Base-by-base conservation (phyloP, 1,140 invertebrate genomes). In the Mesaphorura yosii region DNA sequence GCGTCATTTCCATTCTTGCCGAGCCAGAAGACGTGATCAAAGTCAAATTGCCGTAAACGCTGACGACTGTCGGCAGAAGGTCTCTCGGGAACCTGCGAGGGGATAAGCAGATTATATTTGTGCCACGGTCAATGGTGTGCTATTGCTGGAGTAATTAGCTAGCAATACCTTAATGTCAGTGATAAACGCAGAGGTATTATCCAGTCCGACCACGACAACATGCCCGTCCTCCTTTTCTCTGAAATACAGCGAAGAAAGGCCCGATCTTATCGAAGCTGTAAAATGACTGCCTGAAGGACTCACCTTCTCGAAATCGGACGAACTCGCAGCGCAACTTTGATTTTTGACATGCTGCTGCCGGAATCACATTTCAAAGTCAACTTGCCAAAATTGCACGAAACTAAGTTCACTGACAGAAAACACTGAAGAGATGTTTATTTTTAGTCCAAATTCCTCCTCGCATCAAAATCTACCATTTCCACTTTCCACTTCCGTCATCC, bases 11-110 rank as follows among this genome's bases (percentile, higher is more conserved):
- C 48, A 15, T 75, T 67, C 25, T 70, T 66, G 37, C 73, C 70
- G 27, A 80, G 79, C 69, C 81, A 78, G 67, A 83, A 84, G 26
- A 80, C 81, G 58, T 79, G 81, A 65, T 85, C 81, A 63, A 82
- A 82, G 26, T 73, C 72, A 69, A 83, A 84, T 57, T 76, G 73
- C 28, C 78, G 75, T 5, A 76, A 72, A 22, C 81, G 74, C 65
- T 79, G 75, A 3, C 80, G 70, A 60, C 79, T 82, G 63, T 82
- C 77, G 0, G 76, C 79, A 3, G 75, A 73, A 65, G 76, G 75
- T 62, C 74, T 75, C 31, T 75, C 72, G 14, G 76, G 76, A 23
- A 82, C 77, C 76, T 82, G 66, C 20, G 71, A 10, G 31, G 31
- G 31, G 55, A 59, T n/a, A 34, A 34, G n/a, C 31, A n/a, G n/a